Conservation (phyloP, 2,888 invertebrate species). For the Malthinus flaveolus region DNA sequence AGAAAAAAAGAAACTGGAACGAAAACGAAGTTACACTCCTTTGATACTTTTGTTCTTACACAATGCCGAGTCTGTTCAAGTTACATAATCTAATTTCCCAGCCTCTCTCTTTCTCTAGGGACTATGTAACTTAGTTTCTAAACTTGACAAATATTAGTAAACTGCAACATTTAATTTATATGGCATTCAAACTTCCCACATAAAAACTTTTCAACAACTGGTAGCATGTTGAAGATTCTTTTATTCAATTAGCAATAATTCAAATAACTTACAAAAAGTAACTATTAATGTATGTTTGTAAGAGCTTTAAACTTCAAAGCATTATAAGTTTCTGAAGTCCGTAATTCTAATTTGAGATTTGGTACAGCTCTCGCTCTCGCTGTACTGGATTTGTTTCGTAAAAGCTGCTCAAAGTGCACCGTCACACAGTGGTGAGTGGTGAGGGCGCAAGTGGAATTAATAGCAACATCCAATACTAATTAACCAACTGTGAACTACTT, state of each 20-base stretch:
- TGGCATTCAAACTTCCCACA: background rate
- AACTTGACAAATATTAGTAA: constrained; percentile 26
- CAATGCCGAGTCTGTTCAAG: constrained; percentile 19
- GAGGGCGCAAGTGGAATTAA: constrained; percentile 11
- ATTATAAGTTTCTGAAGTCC: too few species aligned
- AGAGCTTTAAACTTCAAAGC: constrained; percentile 3
- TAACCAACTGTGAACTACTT: too few species aligned
- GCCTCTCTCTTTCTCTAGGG: constrained; percentile 15
- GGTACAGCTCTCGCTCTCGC: too few species aligned
- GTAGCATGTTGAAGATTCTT: constrained; percentile 21
- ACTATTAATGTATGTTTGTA: constrained; percentile 3
- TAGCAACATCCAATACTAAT: too few species aligned
- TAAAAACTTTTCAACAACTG: constrained; percentile 20
- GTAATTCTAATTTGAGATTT: too few species aligned
- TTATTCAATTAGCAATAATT: constrained; percentile 21
- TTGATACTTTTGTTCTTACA: constrained; percentile 15
- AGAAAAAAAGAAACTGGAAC: constrained; percentile 7
- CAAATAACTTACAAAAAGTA: constrained; percentile 20
- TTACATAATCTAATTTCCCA: constrained; percentile 24
- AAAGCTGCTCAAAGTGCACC: too few species aligned
- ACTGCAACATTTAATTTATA: constrained; percentile 22
- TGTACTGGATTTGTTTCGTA: too few species aligned
- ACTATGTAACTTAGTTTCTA: constrained; percentile 18
- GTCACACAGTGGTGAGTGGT: too few species aligned
- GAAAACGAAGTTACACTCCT: constrained; percentile 19